A percentile compares a stretch with the other conserved stretches of the same genome.
These are phyloP conservation scores for Telmatherina bonti DNA, from an alignment of 2,797 vertebrate species.

Conservation along the genomic window DNA sequence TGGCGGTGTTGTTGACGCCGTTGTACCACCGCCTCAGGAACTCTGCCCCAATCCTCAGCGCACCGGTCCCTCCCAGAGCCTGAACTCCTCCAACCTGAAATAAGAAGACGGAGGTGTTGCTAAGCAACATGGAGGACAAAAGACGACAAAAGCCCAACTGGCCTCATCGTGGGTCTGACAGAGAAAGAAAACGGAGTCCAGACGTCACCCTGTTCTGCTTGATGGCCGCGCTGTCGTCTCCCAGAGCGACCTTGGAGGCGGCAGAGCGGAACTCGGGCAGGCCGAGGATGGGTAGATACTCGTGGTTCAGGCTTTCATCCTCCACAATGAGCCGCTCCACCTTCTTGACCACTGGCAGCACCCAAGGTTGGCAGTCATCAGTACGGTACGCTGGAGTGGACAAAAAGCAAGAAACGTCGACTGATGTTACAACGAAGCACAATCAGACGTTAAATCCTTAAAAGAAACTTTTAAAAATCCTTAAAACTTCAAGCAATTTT, in stretches of 20 bases:
- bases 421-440: no score
- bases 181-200: neutral
- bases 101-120: neutral
- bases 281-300: constrained; percentile 96
- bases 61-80: constrained; percentile 91
- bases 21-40: constrained; percentile 96
- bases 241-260: constrained; percentile 90
- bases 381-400: constrained; percentile 91
- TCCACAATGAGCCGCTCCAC: constrained; percentile 91
- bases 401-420: constrained; percentile 11
- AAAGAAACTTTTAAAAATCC: no score
- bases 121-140: neutral
- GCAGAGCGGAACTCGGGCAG: constrained; percentile 90
- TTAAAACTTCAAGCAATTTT: no score
- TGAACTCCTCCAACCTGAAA: constrained; percentile 91
- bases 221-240: constrained; percentile 90
- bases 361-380: constrained; percentile 93
- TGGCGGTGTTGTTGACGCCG: constrained; percentile 90
- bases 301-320: constrained; percentile 90
- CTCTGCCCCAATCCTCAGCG: constrained; percentile 91
- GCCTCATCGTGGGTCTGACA: no score
- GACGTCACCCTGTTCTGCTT: constrained; percentile 86
- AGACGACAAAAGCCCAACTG: neutral
- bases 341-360: constrained; percentile 95
- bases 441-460: no score